These are phyloP conservation scores for Champsocephalus esox DNA, from an alignment of 2,797 vertebrate genomes.

Conservation along the genomic window DNA sequence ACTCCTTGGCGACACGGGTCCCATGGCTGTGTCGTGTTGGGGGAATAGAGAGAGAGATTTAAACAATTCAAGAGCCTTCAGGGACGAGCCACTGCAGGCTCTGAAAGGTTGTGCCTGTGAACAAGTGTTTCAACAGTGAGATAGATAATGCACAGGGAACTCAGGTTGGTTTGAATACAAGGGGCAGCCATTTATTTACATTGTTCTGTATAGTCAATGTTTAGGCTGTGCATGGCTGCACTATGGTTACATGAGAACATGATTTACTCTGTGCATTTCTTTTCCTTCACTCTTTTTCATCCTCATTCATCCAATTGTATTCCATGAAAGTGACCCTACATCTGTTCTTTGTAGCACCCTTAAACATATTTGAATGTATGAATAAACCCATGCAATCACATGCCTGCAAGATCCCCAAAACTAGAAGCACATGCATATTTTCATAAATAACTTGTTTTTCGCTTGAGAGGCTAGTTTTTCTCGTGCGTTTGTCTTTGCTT, in stretches of 20 bases:
- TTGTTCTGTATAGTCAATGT: slow-evolving; percentile 58
- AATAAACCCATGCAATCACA: slow-evolving; percentile 63
- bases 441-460: slow-evolving; percentile 58
- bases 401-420: slow-evolving; percentile 45
- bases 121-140: slow-evolving; percentile 74
- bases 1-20: slow-evolving; percentile 68
- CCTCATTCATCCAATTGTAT: slow-evolving; percentile 52
- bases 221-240: slow-evolving; percentile 62
- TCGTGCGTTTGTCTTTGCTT: slow-evolving; percentile 40
- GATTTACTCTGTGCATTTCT: slow-evolving; percentile 50
- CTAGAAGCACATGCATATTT: slow-evolving; percentile 62
- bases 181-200: slow-evolving; percentile 63
- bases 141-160: slow-evolving; percentile 76
- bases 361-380: slow-evolving; percentile 69
- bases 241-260: slow-evolving; percentile 55
- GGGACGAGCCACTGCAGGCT: slow-evolving; percentile 58
- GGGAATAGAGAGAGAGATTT: slow-evolving; percentile 60
- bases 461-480: slow-evolving; percentile 32
- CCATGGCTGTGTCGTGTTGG: slow-evolving; percentile 73
- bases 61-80: slow-evolving; percentile 69
- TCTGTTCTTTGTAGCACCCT: slow-evolving; percentile 24
- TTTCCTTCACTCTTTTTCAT: slow-evolving; percentile 33
- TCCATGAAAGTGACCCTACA: slow-evolving; percentile 48
- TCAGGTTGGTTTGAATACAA: slow-evolving; percentile 68
- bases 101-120: slow-evolving; percentile 64